Percentiles rank a stretch among this genome's conserved stretches.
Evolutionary conservation across 2,888 invertebrate genomes (phyloP).

Genomic region (Euzophera pinguis): DNA sequence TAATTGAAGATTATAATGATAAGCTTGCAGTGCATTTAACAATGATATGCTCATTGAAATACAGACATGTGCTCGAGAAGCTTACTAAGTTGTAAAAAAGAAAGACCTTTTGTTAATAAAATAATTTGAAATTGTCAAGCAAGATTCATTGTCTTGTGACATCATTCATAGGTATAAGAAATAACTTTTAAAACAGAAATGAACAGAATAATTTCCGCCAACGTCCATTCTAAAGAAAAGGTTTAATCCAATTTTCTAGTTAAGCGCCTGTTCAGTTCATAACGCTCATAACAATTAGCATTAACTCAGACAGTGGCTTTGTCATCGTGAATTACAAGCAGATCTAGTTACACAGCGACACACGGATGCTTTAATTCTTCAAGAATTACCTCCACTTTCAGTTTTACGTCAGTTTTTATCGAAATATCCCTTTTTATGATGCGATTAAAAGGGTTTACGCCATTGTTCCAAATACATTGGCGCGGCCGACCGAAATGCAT

Average conservation of each 20-base stretch:
- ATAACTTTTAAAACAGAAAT: too few species aligned
- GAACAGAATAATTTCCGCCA: background rate
- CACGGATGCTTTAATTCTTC: slow-evolving; percentile 10
- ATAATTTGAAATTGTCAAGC: too few species aligned
- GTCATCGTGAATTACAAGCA: slow-evolving; percentile 13
- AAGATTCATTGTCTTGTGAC: too few species aligned
- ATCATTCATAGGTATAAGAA: too few species aligned
- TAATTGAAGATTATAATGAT: slow-evolving; percentile 8
- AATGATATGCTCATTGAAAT: slow-evolving; percentile 1
- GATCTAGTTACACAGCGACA: slow-evolving; percentile 9
- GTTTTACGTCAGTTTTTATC: slow-evolving; percentile 11
- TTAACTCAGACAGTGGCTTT: slow-evolving; percentile 4
- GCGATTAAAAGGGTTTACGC: slow-evolving; percentile 4
- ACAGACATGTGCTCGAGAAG: background rate
- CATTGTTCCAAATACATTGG: slow-evolving; percentile 1
- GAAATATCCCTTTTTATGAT: slow-evolving; percentile 12
- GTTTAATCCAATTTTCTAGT: slow-evolving; percentile 4
- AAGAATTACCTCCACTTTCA: slow-evolving; percentile 13
- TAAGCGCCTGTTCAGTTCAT: background rate
- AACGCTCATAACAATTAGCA: slow-evolving; percentile 9
- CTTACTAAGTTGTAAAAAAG: background rate
- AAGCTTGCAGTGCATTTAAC: background rate
- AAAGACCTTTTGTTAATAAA: background rate
- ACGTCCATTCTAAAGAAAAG: background rate
- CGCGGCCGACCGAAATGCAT: slow-evolving; percentile 3